Percentiles rank a stretch among this genome's conserved stretches.
phyloP scores from a whole-genome alignment of 2,888 invertebrate genomes.

The Leucophora obtusa region DNA sequence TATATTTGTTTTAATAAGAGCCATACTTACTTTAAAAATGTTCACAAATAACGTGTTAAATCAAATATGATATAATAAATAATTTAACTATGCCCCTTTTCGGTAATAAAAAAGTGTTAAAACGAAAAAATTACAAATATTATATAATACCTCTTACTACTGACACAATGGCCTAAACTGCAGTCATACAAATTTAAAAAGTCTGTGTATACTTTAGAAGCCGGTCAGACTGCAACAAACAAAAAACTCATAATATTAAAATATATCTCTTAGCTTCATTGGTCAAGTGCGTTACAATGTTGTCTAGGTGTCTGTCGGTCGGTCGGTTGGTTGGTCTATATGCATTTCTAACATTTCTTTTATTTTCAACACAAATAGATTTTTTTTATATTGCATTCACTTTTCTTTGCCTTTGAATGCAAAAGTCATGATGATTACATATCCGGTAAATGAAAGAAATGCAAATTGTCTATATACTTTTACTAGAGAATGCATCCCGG shows the following conservation, averaged over 20 bases:
- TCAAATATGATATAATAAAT: too few relatives aligned
- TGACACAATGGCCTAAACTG: constrained; percentile 53
- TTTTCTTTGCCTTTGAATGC: constrained; percentile 20
- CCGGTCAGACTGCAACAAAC: constrained; percentile 30
- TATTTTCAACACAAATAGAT: neutral
- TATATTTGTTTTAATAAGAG: too few relatives aligned
- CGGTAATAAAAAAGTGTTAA: constrained; percentile 23
- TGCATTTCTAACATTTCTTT: constrained; percentile 20
- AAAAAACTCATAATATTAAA: neutral
- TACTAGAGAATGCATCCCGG: too few relatives aligned
- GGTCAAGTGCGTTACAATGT: constrained; percentile 31
- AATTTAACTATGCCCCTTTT: too few relatives aligned
- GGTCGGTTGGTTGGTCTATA: neutral
- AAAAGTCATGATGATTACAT: constrained; percentile 23
- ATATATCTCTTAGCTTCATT: constrained; percentile 15
- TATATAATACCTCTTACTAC: constrained; percentile 47
- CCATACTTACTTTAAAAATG: too few relatives aligned
- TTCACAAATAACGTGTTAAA: too few relatives aligned
- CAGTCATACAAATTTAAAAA: neutral
- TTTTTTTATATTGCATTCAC: constrained; percentile 42
- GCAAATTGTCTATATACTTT: neutral
- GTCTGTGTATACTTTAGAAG: constrained; percentile 5
- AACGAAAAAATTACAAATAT: constrained; percentile 31
- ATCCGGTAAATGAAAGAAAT: constrained; percentile 31
- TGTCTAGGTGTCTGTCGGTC: neutral